These are phyloP conservation scores for Rhombomys opimus DNA, from an alignment of 2,113 vertebrate genomes.

Conservation along the genomic window DNA sequence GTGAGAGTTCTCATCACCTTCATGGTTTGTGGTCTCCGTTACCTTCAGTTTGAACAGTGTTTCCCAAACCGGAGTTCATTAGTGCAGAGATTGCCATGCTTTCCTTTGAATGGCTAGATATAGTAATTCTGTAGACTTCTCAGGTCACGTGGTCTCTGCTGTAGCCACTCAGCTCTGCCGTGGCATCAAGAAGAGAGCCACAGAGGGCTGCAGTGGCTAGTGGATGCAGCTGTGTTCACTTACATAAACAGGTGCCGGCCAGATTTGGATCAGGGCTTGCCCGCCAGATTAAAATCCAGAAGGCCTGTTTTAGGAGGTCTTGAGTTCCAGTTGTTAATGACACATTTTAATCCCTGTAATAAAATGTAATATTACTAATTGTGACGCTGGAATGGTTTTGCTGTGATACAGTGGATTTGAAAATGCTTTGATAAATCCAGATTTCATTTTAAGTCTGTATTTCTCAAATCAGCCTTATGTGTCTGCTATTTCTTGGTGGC, in stretches of 20 bases:
- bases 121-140: neutral
- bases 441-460: constrained; percentile 6
- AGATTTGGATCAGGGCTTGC: neutral
- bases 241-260: neutral
- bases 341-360: constrained; percentile 8
- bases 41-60: neutral
- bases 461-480: constrained; percentile 2
- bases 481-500: neutral
- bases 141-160: neutral
- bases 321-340: neutral
- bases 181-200: neutral
- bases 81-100: neutral
- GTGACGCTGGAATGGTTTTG: neutral
- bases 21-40: neutral
- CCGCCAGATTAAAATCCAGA: neutral
- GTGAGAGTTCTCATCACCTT: neutral
- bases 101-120: neutral
- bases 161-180: neutral
- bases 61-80: neutral
- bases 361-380: neutral
- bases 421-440: constrained; percentile 1
- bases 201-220: neutral
- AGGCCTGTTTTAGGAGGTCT: neutral
- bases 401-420: neutral
- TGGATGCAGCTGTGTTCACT: neutral